Conservation (phyloP, 1,140 invertebrate genomes). For the Stratiolaelaps scimitus region DNA sequence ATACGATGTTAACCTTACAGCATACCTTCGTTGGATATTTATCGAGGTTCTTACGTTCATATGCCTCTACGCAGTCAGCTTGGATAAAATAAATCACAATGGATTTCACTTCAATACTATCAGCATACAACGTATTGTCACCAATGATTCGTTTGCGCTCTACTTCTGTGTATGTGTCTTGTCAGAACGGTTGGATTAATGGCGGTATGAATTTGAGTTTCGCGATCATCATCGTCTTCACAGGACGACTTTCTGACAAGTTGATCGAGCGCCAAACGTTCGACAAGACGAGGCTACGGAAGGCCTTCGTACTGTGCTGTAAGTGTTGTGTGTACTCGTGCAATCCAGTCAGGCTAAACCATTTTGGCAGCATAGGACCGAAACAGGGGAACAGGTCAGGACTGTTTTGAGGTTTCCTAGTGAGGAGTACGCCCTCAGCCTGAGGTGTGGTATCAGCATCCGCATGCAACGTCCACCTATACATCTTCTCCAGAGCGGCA, state of each 20-base stretch:
- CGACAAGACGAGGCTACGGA: neutral
- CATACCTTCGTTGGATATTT: neutral
- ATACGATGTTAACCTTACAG: too few species aligned
- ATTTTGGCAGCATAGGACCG: neutral
- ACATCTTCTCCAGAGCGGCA: neutral
- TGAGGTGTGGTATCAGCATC: neutral
- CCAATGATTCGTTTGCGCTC: too few species aligned
- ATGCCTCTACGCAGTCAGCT: too few species aligned
- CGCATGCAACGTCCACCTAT: neutral
- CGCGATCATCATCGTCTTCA: neutral
- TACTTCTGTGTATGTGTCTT: neutral
- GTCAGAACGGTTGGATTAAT: conserved; percentile 12
- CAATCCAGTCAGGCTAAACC: too few species aligned
- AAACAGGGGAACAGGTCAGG: neutral
- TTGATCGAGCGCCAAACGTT: neutral
- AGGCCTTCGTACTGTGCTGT: neutral
- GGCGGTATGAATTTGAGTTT: neutral
- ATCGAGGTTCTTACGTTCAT: neutral
- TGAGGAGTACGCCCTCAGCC: neutral
- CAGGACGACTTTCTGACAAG: neutral
- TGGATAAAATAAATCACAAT: too few species aligned
- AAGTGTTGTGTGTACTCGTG: neutral
- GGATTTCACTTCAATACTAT: too few species aligned
- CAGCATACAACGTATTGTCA: too few species aligned
- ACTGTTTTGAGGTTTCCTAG: neutral